Base-by-base conservation (phyloP, 2,113 vertebrate genomes). In the Neolamprologus cancellatus region DNA sequence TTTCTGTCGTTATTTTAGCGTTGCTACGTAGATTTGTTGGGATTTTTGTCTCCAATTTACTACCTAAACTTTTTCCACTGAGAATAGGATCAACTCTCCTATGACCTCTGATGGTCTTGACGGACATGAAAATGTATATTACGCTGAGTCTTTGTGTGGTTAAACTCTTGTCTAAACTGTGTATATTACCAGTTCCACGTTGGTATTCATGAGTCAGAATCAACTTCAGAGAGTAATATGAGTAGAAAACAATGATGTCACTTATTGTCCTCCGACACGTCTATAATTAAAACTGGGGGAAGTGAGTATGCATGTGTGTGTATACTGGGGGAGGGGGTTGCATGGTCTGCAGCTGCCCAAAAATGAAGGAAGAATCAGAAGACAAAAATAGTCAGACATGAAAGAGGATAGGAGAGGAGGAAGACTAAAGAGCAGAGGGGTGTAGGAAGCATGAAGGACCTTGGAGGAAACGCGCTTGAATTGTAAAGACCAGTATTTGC, bases 301-400 rank as follows among this genome's bases (percentile, higher is more conserved):
- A 54, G 79, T 89, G 84, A 3, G 23, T 41, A 4, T 83, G 46
- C 9, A 17, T 87, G 34, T 64, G 44, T 78, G 48, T 57, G 84
- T 28, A 28, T 25, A 54, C 23, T 71, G 59, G 52, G 74, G 79
- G 84, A 50, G 9, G 78, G 39, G 66, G 20, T 79, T 78, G 84
- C 84, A 87, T 61, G 4, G 88, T 85, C 80, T 90, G 90, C 93
- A 95, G 94, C 93, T 93, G 91, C 88, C 92, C 83, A 92, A 94
- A 94, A 94, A 93, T 90, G 87, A 93, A 93, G 91, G 91, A 93
- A 94, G 93, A 93, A 92, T 92, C 87, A 86, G 82, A 84, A 83
- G 88, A 90, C 93, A 59, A 89, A 94, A 94, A 94, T 94, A 95
- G 94, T 89, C 79, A 2, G 57, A 91, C 91, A 92, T 94, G 94